Conservation (phyloP, 2,888 invertebrate genomes). For the Caenorhabditis macrosperma region DNA sequence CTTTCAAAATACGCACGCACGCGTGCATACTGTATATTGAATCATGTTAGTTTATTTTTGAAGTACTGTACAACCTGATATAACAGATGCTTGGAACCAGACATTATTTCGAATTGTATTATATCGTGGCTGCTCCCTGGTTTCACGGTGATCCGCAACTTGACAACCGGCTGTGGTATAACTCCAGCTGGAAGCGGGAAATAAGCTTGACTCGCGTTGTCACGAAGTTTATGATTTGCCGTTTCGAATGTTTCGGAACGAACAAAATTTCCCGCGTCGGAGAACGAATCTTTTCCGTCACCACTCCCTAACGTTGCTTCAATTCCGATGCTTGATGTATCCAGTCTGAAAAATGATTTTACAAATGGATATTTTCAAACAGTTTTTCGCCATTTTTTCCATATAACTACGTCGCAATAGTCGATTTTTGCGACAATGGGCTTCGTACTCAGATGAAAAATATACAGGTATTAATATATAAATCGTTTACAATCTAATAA, state of each 20-base stretch:
- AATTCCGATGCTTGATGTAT: not conserved
- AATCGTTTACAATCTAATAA: too few relatives aligned
- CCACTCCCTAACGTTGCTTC: slow-evolving; percentile 42
- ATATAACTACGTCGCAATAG: too few relatives aligned
- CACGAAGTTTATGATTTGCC: not conserved
- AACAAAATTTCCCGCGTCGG: slow-evolving; percentile 43
- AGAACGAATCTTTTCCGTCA: slow-evolving; percentile 54
- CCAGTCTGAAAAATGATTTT: not conserved
- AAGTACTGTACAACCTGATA: slow-evolving; percentile 51
- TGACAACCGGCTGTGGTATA: slow-evolving; percentile 2
- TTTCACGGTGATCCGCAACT: slow-evolving; percentile 13
- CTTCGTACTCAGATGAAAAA: too few relatives aligned
- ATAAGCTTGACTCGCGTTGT: slow-evolving; percentile 31
- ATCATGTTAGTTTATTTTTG: slow-evolving; percentile 13
- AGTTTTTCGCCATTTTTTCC: too few relatives aligned
- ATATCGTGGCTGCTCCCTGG: not conserved
- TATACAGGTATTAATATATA: too few relatives aligned
- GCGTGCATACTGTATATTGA: too few relatives aligned
- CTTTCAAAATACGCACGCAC: too few relatives aligned
- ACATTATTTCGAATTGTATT: slow-evolving; percentile 36
- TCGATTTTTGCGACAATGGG: too few relatives aligned
- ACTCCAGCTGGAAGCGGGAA: slow-evolving; percentile 24
- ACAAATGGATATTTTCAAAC: not conserved
- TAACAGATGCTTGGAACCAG: slow-evolving; percentile 46
- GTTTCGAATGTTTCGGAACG: slow-evolving; percentile 7